Conservation (phyloP, 2,888 invertebrate species). For the Anticlea derivata region DNA sequence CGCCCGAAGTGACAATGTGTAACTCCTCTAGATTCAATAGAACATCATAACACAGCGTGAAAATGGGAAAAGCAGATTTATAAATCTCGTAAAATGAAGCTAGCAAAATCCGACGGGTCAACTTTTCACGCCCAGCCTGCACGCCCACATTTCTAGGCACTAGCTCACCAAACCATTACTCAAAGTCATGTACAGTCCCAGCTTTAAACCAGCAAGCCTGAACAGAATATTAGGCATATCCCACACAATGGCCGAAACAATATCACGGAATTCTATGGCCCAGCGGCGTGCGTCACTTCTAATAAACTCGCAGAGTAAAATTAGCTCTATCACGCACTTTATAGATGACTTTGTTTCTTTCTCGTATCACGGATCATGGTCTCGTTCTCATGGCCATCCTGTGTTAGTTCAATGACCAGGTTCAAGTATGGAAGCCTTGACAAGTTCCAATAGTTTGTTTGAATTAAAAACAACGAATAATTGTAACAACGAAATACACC, state of each 20-base stretch:
- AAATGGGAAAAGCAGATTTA: constrained; percentile 1
- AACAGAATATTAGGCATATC: constrained; percentile 24
- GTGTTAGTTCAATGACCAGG: too few relatives aligned
- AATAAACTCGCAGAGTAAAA: neutral
- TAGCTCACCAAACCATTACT: constrained; percentile 18
- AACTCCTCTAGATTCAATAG: neutral
- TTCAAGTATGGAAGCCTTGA: too few relatives aligned
- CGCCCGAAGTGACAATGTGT: neutral
- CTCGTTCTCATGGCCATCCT: too few relatives aligned
- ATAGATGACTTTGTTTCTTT: too few relatives aligned
- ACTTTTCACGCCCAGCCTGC: constrained; percentile 11
- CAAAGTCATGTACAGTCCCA: constrained; percentile 23
- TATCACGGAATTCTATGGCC: constrained; percentile 32
- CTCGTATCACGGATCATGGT: too few relatives aligned
- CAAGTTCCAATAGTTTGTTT: too few relatives aligned
- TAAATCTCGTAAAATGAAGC: constrained; percentile 4
- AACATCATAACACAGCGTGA: neutral
- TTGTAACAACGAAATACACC: too few relatives aligned
- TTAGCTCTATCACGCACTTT: neutral
- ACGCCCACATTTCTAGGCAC: constrained; percentile 16
- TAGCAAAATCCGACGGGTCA: constrained; percentile 4
- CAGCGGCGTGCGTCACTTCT: neutral
- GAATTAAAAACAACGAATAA: too few relatives aligned
- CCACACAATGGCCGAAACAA: constrained; percentile 37
- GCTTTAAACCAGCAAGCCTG: constrained; percentile 13